These are phyloP conservation scores for Heptranchias perlo DNA, from an alignment of 2,113 vertebrate genomes.

Conservation along the genomic window DNA sequence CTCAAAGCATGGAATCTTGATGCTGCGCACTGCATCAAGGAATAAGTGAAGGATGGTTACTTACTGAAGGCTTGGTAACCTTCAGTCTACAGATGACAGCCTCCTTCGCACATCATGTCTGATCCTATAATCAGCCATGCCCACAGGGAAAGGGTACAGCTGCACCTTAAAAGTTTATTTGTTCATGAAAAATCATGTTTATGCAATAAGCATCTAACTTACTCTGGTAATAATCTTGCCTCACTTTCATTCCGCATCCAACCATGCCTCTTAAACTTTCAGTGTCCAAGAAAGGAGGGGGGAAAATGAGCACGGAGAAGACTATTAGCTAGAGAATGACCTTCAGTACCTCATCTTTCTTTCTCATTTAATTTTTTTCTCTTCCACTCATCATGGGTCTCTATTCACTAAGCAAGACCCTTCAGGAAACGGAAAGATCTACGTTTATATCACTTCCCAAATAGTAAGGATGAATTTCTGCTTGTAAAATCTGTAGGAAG, in stretches of 20 bases:
- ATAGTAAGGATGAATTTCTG: not conserved
- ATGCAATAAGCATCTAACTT: constrained; percentile 7
- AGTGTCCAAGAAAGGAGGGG: not conserved
- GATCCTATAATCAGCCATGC: constrained; percentile 31
- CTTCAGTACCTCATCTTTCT: not conserved
- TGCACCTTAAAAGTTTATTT: constrained; percentile 24
- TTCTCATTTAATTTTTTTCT: not conserved
- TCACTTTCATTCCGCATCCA: not conserved
- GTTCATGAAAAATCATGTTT: constrained; percentile 25
- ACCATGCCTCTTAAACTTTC: not conserved
- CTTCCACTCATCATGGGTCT: not conserved
- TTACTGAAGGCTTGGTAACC: not conserved
- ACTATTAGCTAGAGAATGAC: not conserved
- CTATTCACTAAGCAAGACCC: not conserved
- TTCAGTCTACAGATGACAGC: not conserved
- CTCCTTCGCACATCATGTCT: constrained; percentile 25
- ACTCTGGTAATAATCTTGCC: not conserved
- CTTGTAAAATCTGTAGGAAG: not conserved
- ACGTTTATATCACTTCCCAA: not conserved
- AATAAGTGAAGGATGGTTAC: constrained; percentile 24
- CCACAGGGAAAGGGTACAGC: constrained; percentile 26
- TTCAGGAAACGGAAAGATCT: not conserved
- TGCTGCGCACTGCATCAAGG: not conserved
- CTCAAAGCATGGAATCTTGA: constrained; percentile 10
- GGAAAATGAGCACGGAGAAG: not conserved